Percentiles rank a stretch among this genome's conserved stretches.
phyloP scores from a whole-genome alignment of 2,888 invertebrate genomes.

The Ceraclea dissimilis region DNA sequence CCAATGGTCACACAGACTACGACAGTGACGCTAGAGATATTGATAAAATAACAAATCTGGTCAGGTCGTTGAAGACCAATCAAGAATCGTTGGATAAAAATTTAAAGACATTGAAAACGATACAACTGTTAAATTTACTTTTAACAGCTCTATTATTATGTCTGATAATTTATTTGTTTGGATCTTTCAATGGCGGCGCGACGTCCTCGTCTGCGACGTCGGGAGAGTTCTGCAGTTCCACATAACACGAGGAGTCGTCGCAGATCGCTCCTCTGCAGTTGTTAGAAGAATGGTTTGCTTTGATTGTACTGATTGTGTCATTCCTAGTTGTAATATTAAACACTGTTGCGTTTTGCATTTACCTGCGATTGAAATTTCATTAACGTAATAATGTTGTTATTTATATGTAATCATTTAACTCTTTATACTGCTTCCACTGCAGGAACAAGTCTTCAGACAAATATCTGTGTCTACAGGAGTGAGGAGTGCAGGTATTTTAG shows the following conservation, averaged over 20 bases:
- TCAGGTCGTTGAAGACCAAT: slow-evolving; percentile 6
- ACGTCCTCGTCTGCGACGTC: slow-evolving; percentile 18
- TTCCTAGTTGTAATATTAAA: slow-evolving; percentile 9
- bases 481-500: too few species aligned
- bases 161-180: slow-evolving; percentile 17
- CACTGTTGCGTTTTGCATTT: slow-evolving; percentile 6
- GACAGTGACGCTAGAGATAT: slow-evolving; percentile 7
- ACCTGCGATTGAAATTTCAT: background rate
- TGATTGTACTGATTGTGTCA: slow-evolving; percentile 2
- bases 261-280: background rate
- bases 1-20: background rate
- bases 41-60: slow-evolving; percentile 8
- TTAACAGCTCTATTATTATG: slow-evolving; percentile 19
- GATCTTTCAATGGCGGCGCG: slow-evolving; percentile 4
- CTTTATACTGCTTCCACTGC: too few species aligned
- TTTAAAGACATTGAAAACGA: slow-evolving; percentile 18
- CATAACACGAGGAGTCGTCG: background rate
- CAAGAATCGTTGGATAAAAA: slow-evolving; percentile 15
- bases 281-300: slow-evolving; percentile 8
- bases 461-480: too few species aligned
- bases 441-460: too few species aligned
- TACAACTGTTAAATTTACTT: slow-evolving; percentile 16
- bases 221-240: background rate
- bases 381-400: too few species aligned
- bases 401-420: too few species aligned